phyloP scores from a whole-genome alignment of 2,797 vertebrate species.

The Galago senegalensis region DNA sequence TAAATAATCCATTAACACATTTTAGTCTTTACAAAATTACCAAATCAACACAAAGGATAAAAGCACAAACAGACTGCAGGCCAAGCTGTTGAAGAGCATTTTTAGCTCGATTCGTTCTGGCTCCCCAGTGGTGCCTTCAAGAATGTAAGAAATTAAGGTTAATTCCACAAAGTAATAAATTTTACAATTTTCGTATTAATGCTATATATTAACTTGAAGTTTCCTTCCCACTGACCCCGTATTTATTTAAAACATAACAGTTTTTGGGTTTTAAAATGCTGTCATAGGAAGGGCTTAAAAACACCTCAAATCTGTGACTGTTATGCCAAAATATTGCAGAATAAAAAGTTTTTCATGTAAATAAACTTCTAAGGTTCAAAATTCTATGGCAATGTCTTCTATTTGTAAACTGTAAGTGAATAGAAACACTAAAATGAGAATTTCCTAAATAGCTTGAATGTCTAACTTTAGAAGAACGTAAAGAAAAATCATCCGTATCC shows the following conservation, averaged over 20 bases:
- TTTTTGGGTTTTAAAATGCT: slow-evolving; percentile 60
- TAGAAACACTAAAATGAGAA: slow-evolving; percentile 30
- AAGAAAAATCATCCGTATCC: slow-evolving; percentile 21
- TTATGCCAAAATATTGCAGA: background rate
- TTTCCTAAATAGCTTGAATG: slow-evolving; percentile 49
- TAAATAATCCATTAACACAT: slow-evolving; percentile 82
- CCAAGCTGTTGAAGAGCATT: slow-evolving; percentile 74
- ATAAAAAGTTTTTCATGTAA: background rate
- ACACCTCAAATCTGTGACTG: slow-evolving; percentile 28
- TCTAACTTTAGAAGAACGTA: slow-evolving; percentile 12
- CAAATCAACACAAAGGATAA: slow-evolving; percentile 76
- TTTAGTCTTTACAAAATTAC: slow-evolving; percentile 78
- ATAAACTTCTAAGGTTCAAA: slow-evolving; percentile 54
- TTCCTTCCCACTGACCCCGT: background rate
- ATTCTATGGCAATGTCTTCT: slow-evolving; percentile 3
- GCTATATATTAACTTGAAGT: slow-evolving; percentile 11
- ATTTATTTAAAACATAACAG: background rate
- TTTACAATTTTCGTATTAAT: slow-evolving; percentile 42
- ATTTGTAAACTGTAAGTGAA: slow-evolving; percentile 35
- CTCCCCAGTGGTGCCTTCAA: slow-evolving; percentile 45
- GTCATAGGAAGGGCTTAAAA: background rate
- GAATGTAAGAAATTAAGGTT: slow-evolving; percentile 33
- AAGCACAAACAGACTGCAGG: slow-evolving; percentile 76
- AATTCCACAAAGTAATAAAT: slow-evolving; percentile 26
- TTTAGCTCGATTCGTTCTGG: slow-evolving; percentile 72